Percentiles rank a stretch among this genome's conserved stretches.
Evolutionary conservation across 2,113 vertebrate genomes (phyloP).

Genomic region (Noturus placidus): DNA sequence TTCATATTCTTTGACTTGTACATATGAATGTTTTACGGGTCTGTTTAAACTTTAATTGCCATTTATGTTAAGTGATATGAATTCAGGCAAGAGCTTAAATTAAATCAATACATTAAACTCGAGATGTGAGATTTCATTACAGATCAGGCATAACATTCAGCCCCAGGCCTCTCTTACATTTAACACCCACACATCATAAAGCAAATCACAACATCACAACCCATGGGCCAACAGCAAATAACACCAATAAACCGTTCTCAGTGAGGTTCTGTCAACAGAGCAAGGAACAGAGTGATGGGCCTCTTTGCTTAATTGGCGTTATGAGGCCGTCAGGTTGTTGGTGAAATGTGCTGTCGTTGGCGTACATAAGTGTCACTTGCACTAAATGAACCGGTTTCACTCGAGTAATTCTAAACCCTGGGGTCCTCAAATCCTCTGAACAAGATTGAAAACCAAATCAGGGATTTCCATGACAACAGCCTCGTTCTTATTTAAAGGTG

Average conservation of each 20-base stretch:
- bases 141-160: not conserved
- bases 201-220: not conserved
- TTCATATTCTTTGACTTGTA: not conserved
- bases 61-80: not conserved
- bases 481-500: conserved; percentile 8
- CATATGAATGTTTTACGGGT: not conserved
- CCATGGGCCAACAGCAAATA: conserved; percentile 1
- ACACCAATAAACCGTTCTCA: not conserved
- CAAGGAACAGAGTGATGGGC: not conserved
- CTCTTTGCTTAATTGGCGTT: not conserved
- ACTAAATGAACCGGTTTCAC: conserved; percentile 13
- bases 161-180: not conserved
- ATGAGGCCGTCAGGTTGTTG: not conserved
- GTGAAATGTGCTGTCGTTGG: not conserved
- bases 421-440: conserved; percentile 3
- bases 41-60: not conserved
- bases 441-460: conserved; percentile 16
- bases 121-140: not conserved
- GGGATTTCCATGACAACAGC: conserved; percentile 51
- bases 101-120: not conserved
- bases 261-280: not conserved
- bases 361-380: conserved; percentile 4
- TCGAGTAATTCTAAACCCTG: conserved; percentile 23
- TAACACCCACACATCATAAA: conserved; percentile 9
- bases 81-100: conserved; percentile 9